A percentile compares a stretch with the other conserved stretches of the same genome.
phyloP scores from a whole-genome alignment of 2,888 invertebrate genomes.

The Phengaris arion region DNA sequence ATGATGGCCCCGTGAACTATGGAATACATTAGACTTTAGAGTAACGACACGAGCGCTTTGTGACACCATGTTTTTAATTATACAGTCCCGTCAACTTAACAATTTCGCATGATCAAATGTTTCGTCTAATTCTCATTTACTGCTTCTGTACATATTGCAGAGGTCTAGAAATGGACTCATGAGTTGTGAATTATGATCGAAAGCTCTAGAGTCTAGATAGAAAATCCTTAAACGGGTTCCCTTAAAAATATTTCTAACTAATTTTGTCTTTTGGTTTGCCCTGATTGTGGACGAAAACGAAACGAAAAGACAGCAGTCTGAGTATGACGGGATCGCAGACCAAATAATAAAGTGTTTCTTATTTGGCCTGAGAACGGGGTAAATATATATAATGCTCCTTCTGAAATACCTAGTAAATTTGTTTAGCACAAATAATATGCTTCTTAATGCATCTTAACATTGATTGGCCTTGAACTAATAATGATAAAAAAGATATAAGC shows the following conservation, averaged over 20 bases:
- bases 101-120: not conserved
- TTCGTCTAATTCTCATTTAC: not conserved
- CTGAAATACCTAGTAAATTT: too few relatives aligned
- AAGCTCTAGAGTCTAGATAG: not conserved
- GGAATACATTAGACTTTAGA: conserved; percentile 48
- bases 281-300: too few relatives aligned
- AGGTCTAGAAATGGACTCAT: not conserved
- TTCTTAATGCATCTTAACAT: too few relatives aligned
- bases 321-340: too few relatives aligned
- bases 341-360: too few relatives aligned
- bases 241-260: too few relatives aligned
- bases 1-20: conserved; percentile 47
- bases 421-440: too few relatives aligned
- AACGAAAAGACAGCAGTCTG: too few relatives aligned
- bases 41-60: conserved; percentile 36
- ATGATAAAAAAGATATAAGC: not conserved
- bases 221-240: too few relatives aligned
- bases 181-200: not conserved
- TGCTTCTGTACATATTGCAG: not conserved
- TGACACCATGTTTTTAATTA: conserved; percentile 27
- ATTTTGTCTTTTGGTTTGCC: too few relatives aligned
- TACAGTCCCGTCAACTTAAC: not conserved
- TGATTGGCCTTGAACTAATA: not conserved
- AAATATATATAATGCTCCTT: too few relatives aligned
- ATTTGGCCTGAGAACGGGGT: too few relatives aligned